A percentile compares a stretch with the other conserved stretches of the same genome.
Evolutionary conservation across 1,140 invertebrate genomes (phyloP).

Genomic region (Neoseiulus cucumeris): DNA sequence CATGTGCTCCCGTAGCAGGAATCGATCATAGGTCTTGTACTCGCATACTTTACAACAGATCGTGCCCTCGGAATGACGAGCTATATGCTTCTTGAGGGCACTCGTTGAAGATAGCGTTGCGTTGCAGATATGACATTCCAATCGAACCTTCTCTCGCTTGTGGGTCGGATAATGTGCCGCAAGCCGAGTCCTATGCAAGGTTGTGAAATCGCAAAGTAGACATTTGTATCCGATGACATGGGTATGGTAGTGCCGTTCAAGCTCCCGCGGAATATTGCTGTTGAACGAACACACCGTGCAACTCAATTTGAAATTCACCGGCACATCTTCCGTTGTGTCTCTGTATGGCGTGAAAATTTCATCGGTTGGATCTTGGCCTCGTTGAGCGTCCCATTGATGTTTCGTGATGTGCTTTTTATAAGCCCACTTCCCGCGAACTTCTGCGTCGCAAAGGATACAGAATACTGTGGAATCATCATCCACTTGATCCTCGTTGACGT

Average conservation of each 20-base stretch:
- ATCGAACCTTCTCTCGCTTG: not conserved
- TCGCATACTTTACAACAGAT: not conserved
- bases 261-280: not conserved
- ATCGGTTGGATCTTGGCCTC: not conserved
- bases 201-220: not conserved
- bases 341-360: not conserved
- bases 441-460: slow-evolving; percentile 2
- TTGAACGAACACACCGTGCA: not conserved
- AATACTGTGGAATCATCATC: not conserved
- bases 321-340: not conserved
- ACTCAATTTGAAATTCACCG: not conserved
- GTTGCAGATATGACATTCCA: not conserved
- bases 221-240: not conserved
- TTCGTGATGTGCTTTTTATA: not conserved
- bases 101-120: not conserved
- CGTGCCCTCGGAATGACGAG: slow-evolving; percentile 2
- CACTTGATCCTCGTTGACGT: not conserved
- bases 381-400: not conserved
- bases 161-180: not conserved
- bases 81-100: not conserved
- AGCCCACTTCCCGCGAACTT: not conserved
- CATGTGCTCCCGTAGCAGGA: not conserved
- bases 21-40: not conserved
- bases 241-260: not conserved
- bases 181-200: not conserved